Evolutionary conservation across 2,888 invertebrate species (phyloP), one percentile per base, ranked within the genome.

Genomic region (Stramonita haemastoma): DNA sequence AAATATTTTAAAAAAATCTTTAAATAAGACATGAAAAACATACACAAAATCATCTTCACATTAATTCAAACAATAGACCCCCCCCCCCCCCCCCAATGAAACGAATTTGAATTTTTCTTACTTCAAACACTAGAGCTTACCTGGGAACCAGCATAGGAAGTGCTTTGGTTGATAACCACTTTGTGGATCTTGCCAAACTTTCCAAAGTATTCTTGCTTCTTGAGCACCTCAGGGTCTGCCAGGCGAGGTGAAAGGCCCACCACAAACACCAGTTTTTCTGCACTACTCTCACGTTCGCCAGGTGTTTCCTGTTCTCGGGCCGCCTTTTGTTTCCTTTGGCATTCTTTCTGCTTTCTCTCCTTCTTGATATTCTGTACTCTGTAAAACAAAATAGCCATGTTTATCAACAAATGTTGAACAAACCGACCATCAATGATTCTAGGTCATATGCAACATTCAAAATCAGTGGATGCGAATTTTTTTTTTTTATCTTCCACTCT

Each of bases 141-240:
- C 95, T 96, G 96, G 90, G 96, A 93, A 87, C 96, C 96, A 84
- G 96, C 96, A 93, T 96, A 96, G 60, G 98, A 97, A 95, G 99
- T 98, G 97, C 98, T 98, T 96, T 99, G 98, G 97, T 99, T 99
- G 96, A 99, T 99, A 96, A 99, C 99, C 96, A 99, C 99, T 97
- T 99, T 99, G 97, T 99, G 98, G 96, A 99, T 99, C 97, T 99
- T 99, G 93, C 99, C 99, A 97, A 99, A 99, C 97, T 99, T 99
- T 93, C 99, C 99, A 97, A 99, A 99, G 97, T 99, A 99, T 97
- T 99, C 99, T 96, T 98, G 98, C 96, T 98, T 98, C 96, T 99
- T 99, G 95, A 99, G 97, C 95, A 98, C 98, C 97, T 99, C 99
- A 92, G 98, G 97, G 96, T 99, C 99, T 91, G 99, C 99, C 95